Percentiles rank a stretch among this genome's conserved stretches.
phyloP scores from a whole-genome alignment of 2,113 vertebrate species.

The Propithecus coquereli region DNA sequence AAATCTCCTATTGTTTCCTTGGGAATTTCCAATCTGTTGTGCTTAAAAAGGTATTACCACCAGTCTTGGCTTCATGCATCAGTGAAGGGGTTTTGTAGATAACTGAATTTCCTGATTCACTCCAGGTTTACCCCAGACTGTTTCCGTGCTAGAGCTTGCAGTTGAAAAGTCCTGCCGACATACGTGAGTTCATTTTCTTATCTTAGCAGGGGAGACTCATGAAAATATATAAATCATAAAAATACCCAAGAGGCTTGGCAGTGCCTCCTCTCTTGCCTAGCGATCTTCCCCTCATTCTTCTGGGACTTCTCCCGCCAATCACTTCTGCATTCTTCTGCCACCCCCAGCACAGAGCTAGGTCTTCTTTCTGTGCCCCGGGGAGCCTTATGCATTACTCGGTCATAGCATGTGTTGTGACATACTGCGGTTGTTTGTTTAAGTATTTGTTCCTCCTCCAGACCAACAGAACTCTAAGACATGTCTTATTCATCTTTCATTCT shows the following conservation, averaged over 20 bases:
- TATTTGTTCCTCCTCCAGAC: neutral
- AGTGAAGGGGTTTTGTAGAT: neutral
- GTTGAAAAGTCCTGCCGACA: neutral
- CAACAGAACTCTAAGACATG: neutral
- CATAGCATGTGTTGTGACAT: rapidly evolving
- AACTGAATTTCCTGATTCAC: neutral
- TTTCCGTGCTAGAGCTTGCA: neutral
- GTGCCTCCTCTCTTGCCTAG: too few species aligned
- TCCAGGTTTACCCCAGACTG: neutral
- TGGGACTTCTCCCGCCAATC: too few species aligned
- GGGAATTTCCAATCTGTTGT: neutral
- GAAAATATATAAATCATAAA: neutral
- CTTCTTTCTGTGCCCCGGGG: neutral
- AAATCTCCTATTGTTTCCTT: neutral
- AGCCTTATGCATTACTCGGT: neutral
- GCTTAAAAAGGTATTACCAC: neutral
- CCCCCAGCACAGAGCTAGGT: neutral
- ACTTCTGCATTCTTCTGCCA: neutral
- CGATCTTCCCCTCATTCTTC: too few species aligned
- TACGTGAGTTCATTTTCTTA: neutral
- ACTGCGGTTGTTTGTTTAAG: neutral
- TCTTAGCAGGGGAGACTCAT: neutral
- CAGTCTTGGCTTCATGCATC: neutral
- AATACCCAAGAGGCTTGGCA: too few species aligned
- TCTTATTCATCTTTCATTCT: neutral